phyloP scores from a whole-genome alignment of 2,797 vertebrate genomes.

The Neomorphus geoffroyi region DNA sequence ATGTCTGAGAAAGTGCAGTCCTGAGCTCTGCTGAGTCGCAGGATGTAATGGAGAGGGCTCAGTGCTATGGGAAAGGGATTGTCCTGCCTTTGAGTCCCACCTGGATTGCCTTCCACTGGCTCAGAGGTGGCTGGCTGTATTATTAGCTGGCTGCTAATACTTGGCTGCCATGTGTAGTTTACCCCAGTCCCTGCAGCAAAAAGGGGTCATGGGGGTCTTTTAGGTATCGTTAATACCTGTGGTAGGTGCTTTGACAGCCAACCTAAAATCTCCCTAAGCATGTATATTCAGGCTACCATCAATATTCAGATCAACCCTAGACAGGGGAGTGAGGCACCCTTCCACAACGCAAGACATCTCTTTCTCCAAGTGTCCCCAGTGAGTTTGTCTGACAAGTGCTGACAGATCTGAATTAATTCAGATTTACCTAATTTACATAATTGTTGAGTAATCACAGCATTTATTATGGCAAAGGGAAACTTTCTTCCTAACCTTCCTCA shows the following conservation, averaged over 20 bases:
- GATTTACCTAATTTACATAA: not conserved
- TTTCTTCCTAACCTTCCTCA: not conserved
- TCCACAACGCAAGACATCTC: not conserved
- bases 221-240: not conserved
- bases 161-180: not conserved
- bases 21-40: not conserved
- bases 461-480: not conserved
- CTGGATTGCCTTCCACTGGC: not conserved
- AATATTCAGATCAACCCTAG: not conserved
- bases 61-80: not conserved
- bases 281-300: not conserved
- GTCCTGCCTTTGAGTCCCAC: not conserved
- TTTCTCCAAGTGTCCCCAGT: not conserved
- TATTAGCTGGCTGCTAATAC: not conserved
- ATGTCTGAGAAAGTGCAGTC: rapidly evolving
- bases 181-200: not conserved
- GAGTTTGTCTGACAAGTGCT: not conserved
- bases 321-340: rapidly evolving
- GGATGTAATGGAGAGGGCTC: not conserved
- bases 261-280: not conserved
- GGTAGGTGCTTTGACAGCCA: not conserved
- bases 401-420: not conserved
- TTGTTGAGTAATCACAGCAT: not conserved
- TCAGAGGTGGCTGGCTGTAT: too few species aligned
- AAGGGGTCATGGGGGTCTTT: not conserved